Evolutionary conservation across 2,888 invertebrate genomes (phyloP), one percentile per base, ranked within the genome.

Genomic region (Capitulum mitella): DNA sequence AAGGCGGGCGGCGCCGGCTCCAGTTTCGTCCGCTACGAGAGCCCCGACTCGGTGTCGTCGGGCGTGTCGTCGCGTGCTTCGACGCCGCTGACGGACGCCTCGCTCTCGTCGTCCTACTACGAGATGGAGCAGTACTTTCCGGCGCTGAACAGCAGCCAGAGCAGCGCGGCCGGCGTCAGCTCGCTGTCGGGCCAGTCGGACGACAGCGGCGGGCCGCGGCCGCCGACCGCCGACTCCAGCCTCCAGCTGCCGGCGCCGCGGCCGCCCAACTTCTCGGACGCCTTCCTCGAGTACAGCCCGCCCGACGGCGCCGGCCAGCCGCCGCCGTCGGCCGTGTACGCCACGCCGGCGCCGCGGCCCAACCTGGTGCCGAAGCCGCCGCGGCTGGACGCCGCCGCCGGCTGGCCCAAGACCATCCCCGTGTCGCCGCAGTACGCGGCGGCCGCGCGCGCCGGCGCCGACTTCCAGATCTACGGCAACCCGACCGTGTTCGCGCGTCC

Each of bases 21-120:
- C 8, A 70, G 70, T 26, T 70, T 70, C 40, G 70, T 70, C 26
- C 37, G 70, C 8, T 70, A 70, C 70, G 70, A 70, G 40, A 70
- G 70, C 40, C 70, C 70, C 70, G 70, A 70, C 40, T 81, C 81
- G 16, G 81, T 79, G 26, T 81, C 82, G 14, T 81, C 81, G 6
- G 46, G 76, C 43, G 76, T 46, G 29, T 43, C 76, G 46, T 76
- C 76, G 19, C 46, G 76, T 2, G 76, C 76, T 5, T 76, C 76
- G 3, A 76, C 76, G 16, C 76, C 76, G 26, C 46, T 76, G 29
- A 76, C 76, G 16, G 76, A 76, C 76, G 76, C 48, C 26, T 76
- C 76, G 46, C 76, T 76, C 29, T 76, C 76, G 14, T 76, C 76
- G 76, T 76, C 76, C 46, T 46, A 46, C 46, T 76, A 76, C 76